Percentiles rank a stretch among this genome's conserved stretches.
Conservation (phyloP, 2,888 invertebrate genomes). For the Ctena decussata region DNA sequence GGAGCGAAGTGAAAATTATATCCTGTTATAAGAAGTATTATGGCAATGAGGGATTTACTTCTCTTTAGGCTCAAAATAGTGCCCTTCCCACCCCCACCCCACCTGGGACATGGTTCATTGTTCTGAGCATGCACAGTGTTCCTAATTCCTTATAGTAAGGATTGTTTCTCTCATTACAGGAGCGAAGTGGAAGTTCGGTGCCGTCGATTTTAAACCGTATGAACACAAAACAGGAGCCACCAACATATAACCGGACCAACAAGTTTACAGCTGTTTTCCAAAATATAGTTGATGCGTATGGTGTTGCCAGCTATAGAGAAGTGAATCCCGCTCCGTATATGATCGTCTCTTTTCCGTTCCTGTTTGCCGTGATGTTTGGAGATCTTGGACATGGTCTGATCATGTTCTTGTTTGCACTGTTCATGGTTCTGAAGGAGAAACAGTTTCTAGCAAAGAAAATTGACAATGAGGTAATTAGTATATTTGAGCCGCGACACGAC, state of each 20-base stretch:
- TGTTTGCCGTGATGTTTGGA: conserved; percentile 99
- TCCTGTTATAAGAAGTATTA: no score
- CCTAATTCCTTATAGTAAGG: no score
- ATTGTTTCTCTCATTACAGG: conserved; percentile 81
- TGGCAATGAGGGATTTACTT: no score
- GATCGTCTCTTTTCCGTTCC: conserved; percentile 98
- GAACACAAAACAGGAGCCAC: conserved; percentile 94
- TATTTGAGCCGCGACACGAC: no score
- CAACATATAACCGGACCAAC: conserved; percentile 98
- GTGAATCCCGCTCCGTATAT: conserved; percentile 99
- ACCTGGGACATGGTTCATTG: no score
- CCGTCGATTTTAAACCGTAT: conserved; percentile 99
- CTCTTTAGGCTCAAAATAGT: no score
- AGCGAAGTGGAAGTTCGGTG: conserved; percentile 92
- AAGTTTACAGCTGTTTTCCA: conserved; percentile 99
- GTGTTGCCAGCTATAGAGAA: conserved; percentile 98
- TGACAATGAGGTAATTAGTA: conserved; percentile 92
- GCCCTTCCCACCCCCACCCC: no score
- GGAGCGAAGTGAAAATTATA: conserved; percentile 88
- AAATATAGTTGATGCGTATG: conserved; percentile 98
- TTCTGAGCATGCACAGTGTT: no score
- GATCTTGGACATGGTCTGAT: conserved; percentile 98
- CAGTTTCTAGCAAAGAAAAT: conserved; percentile 94
- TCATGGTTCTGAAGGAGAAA: conserved; percentile 98
- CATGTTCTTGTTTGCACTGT: conserved; percentile 96